Conservation (phyloP, 2,888 invertebrate genomes). For the Orchesella flavescens region DNA sequence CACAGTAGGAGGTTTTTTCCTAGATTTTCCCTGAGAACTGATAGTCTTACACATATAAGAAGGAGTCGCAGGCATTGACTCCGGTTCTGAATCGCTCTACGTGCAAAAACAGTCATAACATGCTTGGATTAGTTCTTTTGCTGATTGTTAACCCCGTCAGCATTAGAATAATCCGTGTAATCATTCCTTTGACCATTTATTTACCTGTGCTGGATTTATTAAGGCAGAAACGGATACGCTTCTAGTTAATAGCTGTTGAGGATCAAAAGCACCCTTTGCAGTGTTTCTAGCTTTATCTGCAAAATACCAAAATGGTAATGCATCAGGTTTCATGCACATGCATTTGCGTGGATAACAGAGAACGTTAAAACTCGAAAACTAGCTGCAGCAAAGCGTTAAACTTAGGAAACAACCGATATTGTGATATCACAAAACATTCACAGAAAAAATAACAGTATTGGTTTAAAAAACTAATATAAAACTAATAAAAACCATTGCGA, state of each 20-base stretch:
- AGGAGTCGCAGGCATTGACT: slow-evolving; percentile 70
- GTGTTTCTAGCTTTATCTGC: slow-evolving; percentile 69
- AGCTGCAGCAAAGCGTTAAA: slow-evolving; percentile 58
- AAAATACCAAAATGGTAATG: slow-evolving; percentile 39
- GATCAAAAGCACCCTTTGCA: slow-evolving; percentile 70
- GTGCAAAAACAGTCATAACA: slow-evolving; percentile 51
- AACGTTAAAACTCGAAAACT: slow-evolving; percentile 43
- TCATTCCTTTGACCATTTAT: slow-evolving; percentile 5
- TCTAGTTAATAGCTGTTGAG: slow-evolving; percentile 70
- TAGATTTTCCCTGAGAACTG: slow-evolving; percentile 68
- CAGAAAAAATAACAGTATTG: slow-evolving; percentile 1
- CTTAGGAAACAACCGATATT: slow-evolving; percentile 43
- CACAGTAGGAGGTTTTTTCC: slow-evolving; percentile 69
- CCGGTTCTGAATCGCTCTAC: slow-evolving; percentile 71
- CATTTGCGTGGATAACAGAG: not conserved
- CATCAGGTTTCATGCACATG: slow-evolving; percentile 54
- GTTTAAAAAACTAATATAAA: slow-evolving; percentile 32
- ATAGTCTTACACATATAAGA: slow-evolving; percentile 72
- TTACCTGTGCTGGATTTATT: slow-evolving; percentile 68
- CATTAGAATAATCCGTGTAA: slow-evolving; percentile 16
- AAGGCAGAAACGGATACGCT: slow-evolving; percentile 71
- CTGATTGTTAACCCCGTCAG: not conserved
- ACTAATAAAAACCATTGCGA: slow-evolving; percentile 69
- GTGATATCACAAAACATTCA: slow-evolving; percentile 17
- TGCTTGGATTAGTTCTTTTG: slow-evolving; percentile 45